phyloP scores from a whole-genome alignment of 2,113 vertebrate species.

The Pterophyllum scalare region DNA sequence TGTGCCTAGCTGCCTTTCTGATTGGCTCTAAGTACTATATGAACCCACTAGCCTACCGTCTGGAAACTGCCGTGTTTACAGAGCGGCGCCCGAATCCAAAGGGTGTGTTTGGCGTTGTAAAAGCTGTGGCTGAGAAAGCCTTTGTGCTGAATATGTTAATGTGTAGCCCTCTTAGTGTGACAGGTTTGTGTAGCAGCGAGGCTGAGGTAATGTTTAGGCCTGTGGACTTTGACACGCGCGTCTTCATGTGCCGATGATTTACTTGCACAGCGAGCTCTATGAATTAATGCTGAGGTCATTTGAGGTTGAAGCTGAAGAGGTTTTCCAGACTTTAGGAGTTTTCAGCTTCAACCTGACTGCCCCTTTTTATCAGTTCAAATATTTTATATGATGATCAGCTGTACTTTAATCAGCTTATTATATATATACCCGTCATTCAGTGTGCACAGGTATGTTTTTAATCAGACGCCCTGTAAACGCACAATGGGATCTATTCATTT shows the following conservation, averaged over 20 bases:
- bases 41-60: constrained; percentile 25
- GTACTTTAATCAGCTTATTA: not conserved
- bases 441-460: not conserved
- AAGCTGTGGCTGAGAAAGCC: constrained; percentile 45
- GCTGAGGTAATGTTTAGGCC: constrained; percentile 48
- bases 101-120: constrained; percentile 77
- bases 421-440: not conserved
- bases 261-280: constrained; percentile 23
- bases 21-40: constrained; percentile 44
- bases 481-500: constrained; percentile 6
- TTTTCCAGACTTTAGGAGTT: not conserved
- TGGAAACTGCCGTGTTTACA: constrained; percentile 75
- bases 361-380: not conserved
- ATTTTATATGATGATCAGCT: not conserved
- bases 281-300: constrained; percentile 18
- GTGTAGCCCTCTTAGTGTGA: constrained; percentile 63
- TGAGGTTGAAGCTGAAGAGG: not conserved
- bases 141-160: constrained; percentile 63
- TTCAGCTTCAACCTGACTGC: not conserved
- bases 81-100: constrained; percentile 65
- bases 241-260: constrained; percentile 62
- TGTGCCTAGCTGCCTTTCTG: constrained; percentile 5
- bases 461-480: not conserved
- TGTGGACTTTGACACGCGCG: constrained; percentile 73
- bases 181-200: constrained; percentile 11